Conservation (phyloP, 1,140 invertebrate genomes). For the Reticulitermes speratus region DNA sequence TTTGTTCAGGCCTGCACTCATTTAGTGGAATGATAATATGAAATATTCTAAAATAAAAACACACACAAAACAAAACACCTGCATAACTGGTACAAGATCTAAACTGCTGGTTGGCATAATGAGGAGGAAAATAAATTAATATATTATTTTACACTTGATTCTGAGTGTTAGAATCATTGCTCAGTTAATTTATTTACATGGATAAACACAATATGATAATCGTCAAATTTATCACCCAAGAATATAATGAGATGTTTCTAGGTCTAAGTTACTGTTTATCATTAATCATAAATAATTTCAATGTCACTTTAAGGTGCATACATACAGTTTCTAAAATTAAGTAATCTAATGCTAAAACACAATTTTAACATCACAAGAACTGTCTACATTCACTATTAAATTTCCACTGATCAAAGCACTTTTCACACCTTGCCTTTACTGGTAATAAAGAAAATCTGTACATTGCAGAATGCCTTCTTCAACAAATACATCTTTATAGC, state of each 20-base stretch:
- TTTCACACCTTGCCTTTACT: no score
- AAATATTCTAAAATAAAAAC: not conserved
- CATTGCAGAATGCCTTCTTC: no score
- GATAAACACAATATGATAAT: not conserved
- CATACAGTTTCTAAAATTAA: not conserved
- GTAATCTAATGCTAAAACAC: not conserved
- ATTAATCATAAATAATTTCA: not conserved
- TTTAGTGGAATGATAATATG: constrained; percentile 10
- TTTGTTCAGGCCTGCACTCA: not conserved
- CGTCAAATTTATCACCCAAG: not conserved
- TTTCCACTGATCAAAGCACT: no score
- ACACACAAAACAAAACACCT: no score
- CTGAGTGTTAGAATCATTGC: not conserved
- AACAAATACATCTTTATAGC: no score
- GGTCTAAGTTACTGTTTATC: not conserved
- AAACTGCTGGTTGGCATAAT: not conserved
- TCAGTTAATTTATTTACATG: not conserved
- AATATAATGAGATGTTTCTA: not conserved
- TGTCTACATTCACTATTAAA: not conserved
- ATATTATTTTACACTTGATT: not conserved
- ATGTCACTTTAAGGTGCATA: not conserved
- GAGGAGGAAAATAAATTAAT: not conserved
- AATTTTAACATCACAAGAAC: not conserved
- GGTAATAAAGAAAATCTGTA: no score
- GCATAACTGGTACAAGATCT: not conserved